phyloP scores from a whole-genome alignment of 2,888 invertebrate genomes.

The Ormyrus rosae region DNA sequence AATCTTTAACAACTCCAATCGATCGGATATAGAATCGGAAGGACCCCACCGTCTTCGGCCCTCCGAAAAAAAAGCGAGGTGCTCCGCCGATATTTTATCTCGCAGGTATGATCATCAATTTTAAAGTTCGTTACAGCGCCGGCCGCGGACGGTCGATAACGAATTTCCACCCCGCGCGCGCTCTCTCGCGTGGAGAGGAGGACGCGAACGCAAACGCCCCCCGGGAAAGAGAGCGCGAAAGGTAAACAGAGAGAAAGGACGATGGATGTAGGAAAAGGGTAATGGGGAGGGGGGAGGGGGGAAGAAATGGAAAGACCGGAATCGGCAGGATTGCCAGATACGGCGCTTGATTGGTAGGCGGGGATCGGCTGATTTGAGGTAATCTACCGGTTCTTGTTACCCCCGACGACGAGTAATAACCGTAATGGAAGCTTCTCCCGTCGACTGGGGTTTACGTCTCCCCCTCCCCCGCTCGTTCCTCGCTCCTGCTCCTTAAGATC shows the following conservation, averaged over 20 bases:
- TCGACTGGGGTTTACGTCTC: conserved; percentile 58
- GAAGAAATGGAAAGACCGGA: neutral
- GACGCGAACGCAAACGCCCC: neutral
- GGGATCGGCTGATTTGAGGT: conserved; percentile 65
- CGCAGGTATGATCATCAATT: conserved; percentile 69
- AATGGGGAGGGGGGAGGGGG: neutral
- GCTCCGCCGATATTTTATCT: conserved; percentile 63
- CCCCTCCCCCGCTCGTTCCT: conserved; percentile 59
- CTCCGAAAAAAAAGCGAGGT: neutral
- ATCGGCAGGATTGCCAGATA: no score
- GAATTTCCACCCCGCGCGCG: conserved; percentile 59
- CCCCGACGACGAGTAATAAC: conserved; percentile 72
- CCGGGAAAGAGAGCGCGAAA: neutral
- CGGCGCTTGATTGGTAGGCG: conserved; percentile 33
- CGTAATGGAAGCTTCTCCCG: conserved; percentile 69
- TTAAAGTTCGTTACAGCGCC: conserved; percentile 67
- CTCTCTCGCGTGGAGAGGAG: neutral
- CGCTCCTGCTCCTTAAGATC: conserved; percentile 50
- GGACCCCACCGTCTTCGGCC: conserved; percentile 1
- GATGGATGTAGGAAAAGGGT: neutral
- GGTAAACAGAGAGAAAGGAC: neutral
- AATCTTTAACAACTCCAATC: conserved; percentile 40
- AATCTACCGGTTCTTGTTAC: conserved; percentile 73
- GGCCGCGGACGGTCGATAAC: conserved; percentile 66
- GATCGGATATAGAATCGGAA: neutral